Evolutionary conservation across 30 jellyfish, hydroid and myxozoan species (phyloP), one percentile per base, ranked within the genome.

Genomic region (Hydractinia symbiolongicarpus): DNA sequence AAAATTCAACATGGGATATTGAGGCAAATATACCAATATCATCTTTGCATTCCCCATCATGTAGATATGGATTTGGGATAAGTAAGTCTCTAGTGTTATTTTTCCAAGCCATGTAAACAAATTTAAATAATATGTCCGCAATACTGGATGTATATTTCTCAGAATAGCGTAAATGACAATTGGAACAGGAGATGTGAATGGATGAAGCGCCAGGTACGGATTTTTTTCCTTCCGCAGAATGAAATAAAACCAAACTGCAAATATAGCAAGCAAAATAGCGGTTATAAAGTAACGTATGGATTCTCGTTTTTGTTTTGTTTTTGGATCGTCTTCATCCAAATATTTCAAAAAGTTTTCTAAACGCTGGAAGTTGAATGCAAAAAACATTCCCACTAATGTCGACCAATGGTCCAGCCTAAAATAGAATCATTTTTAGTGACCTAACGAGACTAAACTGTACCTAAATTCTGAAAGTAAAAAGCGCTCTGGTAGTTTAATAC

Each of bases 331-430:
- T 30, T 77, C 66, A 73, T 90, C 97, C 50, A 90, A 88, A 55
- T 60, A 85, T 75, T 57, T 82, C 73, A 90, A 64, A 55, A 90
- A 75, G 16, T 76, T 77, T 66, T 90, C 94, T 64, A 79, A 85
- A 55, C 89, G 80, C 15, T 89, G 90, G 68, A 75, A 90, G 82
- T 90, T 90, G 76, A 85, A 85, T 8, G 97, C 97, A 21, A 90
- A 84, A 14, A 90, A 78, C 97, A 90, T 90, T 14, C 97, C 97
- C 57, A 90, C 85, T n/a, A 90, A 14, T 8, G 97, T 83, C 15
- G 97, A 86, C 97, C 97, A 90, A 73, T 90, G 97, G 67, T 90
- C 97, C 81, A 85, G 67, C 88, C 97, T 90, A 19, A 9, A 70
- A 70, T 7, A 40, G 2, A 30, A 30, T 30, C 44, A 30, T 30